Conservation (phyloP, 64 coral and sea anemone genomes). For the Orbicella faveolata region DNA sequence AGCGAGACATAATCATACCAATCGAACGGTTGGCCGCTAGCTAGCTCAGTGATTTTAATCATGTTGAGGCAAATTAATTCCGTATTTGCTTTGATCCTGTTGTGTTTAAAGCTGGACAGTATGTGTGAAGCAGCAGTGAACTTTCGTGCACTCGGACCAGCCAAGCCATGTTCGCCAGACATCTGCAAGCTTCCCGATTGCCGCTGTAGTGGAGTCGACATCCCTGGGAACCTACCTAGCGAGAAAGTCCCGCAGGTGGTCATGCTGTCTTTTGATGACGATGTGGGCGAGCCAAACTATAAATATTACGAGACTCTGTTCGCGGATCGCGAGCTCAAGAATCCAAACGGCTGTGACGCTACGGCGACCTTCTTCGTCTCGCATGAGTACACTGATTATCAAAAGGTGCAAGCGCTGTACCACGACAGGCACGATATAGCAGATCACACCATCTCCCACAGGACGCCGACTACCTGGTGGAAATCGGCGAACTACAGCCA, state of each 20-base stretch:
- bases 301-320: conserved; percentile 55
- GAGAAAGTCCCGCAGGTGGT: conserved; percentile 79
- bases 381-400: conserved; percentile 90
- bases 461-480: conserved; percentile 80
- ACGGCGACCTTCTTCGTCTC: conserved; percentile 92
- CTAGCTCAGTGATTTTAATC: background rate
- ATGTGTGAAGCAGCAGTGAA: background rate
- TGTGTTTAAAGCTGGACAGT: background rate
- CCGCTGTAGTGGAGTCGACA: conserved; percentile 58
- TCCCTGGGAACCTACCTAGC: conserved; percentile 50
- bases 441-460: conserved; percentile 80
- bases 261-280: conserved; percentile 87
- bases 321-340: conserved; percentile 48
- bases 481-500: conserved; percentile 69
- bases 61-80: background rate
- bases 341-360: conserved; percentile 79
- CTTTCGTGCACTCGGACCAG: conserved; percentile 7
- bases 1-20: background rate
- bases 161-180: conserved; percentile 47
- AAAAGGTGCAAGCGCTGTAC: conserved; percentile 78
- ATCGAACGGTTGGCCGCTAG: no score
- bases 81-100: background rate
- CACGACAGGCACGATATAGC: conserved; percentile 90
- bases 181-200: conserved; percentile 92
- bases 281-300: conserved; percentile 29